phyloP scores from a whole-genome alignment of 2,113 vertebrate genomes.

The Maccullochella peelii region DNA sequence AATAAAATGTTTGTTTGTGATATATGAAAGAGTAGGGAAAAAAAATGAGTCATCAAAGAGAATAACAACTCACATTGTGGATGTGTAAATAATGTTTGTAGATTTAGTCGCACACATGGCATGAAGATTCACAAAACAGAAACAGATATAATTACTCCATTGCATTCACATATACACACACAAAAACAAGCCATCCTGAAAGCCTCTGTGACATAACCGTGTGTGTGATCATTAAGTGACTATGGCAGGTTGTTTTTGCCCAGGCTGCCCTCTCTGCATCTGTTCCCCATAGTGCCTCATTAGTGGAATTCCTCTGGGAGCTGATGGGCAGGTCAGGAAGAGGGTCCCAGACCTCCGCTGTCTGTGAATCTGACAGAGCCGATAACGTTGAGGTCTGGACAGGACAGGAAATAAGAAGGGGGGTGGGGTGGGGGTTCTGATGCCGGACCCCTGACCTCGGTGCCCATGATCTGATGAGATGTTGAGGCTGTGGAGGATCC shows the following conservation, averaged over 20 bases:
- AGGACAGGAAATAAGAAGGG: constrained; percentile 22
- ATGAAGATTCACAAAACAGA: constrained; percentile 12
- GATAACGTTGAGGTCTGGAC: constrained; percentile 76
- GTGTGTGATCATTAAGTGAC: constrained; percentile 75
- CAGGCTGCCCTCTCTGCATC: constrained; percentile 72
- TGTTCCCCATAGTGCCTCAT: constrained; percentile 81
- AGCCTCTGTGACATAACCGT: constrained; percentile 58
- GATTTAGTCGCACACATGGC: constrained; percentile 20
- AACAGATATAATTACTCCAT: constrained; percentile 2
- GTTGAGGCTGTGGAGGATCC: constrained; percentile 25
- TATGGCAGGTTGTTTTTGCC: constrained; percentile 80
- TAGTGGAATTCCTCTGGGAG: constrained; percentile 76
- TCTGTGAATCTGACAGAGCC: constrained; percentile 78
- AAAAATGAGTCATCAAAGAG: constrained; percentile 46
- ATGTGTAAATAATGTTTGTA: constrained; percentile 6
- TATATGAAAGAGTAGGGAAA: not conserved
- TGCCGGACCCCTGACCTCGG: constrained; percentile 55
- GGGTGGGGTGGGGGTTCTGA: constrained; percentile 18
- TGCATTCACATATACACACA: constrained; percentile 29
- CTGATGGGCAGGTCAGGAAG: constrained; percentile 72
- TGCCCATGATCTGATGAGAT: constrained; percentile 59
- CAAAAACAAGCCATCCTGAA: constrained; percentile 31
- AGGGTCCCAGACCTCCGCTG: constrained; percentile 70
- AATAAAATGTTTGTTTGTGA: constrained; percentile 4
- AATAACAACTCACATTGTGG: constrained; percentile 8